Evolutionary conservation across 2,888 invertebrate species (phyloP).

Genomic region (Epinotia ramella): DNA sequence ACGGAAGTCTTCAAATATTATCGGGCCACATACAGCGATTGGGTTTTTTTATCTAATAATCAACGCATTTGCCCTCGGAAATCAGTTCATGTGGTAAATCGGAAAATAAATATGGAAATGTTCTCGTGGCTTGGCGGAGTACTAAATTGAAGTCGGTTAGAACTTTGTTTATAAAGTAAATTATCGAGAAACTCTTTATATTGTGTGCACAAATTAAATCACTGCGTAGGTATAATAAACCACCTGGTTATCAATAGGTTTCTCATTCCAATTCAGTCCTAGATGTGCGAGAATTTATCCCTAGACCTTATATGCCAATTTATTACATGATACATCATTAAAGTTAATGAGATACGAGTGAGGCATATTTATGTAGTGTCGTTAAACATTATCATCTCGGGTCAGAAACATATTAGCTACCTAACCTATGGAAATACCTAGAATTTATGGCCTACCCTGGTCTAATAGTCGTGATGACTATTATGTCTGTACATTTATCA

Average conservation of each 20-base stretch:
- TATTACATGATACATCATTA: constrained; percentile 16
- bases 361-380: background rate
- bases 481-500: background rate
- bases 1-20: too few species aligned
- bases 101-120: too few species aligned
- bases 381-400: constrained; percentile 20
- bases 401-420: constrained; percentile 21
- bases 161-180: too few species aligned
- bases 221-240: too few species aligned
- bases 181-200: too few species aligned
- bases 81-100: too few species aligned
- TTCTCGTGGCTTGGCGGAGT: too few species aligned
- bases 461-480: background rate
- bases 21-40: too few species aligned
- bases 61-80: too few species aligned
- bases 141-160: too few species aligned
- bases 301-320: background rate
- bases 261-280: background rate
- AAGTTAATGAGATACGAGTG: constrained; percentile 22
- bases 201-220: too few species aligned
- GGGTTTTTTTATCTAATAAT: too few species aligned
- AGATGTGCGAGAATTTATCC: background rate
- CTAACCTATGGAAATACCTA: constrained; percentile 6
- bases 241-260: background rate
- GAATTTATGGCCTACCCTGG: background rate